Conservation (phyloP, 37 sponge, comb jelly and placozoan genomes). For the Beroe ovata region DNA sequence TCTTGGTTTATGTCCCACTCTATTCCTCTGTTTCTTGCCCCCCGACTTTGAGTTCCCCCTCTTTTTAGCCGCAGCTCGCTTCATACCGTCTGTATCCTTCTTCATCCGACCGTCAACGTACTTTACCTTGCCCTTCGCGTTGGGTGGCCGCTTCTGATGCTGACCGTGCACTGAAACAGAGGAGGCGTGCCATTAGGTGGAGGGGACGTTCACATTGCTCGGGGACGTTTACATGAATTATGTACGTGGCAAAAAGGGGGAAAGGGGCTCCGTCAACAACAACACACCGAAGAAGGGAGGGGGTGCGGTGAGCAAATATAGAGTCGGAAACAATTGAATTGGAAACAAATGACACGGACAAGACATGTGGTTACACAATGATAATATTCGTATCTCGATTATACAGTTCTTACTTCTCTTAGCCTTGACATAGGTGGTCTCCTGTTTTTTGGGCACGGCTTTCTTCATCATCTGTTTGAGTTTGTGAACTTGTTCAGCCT, state of each 20-base stretch:
- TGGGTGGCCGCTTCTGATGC: conserved; percentile 75
- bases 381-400: too few relatives aligned
- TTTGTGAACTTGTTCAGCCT: conserved; percentile 54
- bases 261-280: too few relatives aligned
- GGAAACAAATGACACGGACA: too few relatives aligned
- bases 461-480: conserved; percentile 68
- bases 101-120: conserved; percentile 96
- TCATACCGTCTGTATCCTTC: conserved; percentile 79
- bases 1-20: conserved; percentile 65
- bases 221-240: too few relatives aligned
- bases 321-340: too few relatives aligned
- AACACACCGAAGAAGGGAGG: too few relatives aligned
- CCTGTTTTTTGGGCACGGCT: conserved; percentile 70
- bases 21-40: neutral
- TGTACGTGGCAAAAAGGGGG: too few relatives aligned
- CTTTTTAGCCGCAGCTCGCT: conserved; percentile 58
- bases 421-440: conserved; percentile 91
- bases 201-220: too few relatives aligned
- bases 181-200: too few relatives aligned
- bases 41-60: neutral
- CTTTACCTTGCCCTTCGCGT: conserved; percentile 87
- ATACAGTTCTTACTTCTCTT: conserved; percentile 79
- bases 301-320: too few relatives aligned
- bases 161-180: conserved; percentile 1
- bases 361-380: too few relatives aligned